These are phyloP conservation scores for Euleptes europaea DNA, from an alignment of 2,113 vertebrate species.

Conservation along the genomic window DNA sequence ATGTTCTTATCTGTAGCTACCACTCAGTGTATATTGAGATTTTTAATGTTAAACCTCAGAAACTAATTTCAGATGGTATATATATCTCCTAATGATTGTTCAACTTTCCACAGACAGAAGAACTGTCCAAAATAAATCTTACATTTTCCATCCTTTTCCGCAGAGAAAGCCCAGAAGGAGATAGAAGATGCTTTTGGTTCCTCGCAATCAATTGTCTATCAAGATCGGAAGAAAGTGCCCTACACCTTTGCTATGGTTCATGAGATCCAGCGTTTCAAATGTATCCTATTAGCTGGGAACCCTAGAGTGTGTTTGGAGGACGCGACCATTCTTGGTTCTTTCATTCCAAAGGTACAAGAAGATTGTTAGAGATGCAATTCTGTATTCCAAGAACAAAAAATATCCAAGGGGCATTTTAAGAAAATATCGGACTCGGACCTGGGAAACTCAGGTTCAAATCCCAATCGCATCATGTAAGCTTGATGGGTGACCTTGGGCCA, in stretches of 20 bases:
- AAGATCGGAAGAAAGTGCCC: conserved; percentile 54
- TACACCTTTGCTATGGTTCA: conserved; percentile 48
- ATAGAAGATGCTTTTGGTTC: conserved; percentile 49
- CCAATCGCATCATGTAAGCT: no score
- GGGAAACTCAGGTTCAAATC: no score
- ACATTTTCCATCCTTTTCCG: neutral
- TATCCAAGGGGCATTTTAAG: no score
- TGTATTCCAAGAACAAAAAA: no score
- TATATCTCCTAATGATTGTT: neutral
- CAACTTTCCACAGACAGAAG: neutral
- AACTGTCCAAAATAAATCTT: no score
- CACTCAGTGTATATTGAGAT: no score
- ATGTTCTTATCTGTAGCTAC: no score
- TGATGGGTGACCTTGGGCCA: no score
- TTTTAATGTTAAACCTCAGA: no score
- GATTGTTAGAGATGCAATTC: neutral
- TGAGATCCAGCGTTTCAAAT: neutral
- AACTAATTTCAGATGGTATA: neutral
- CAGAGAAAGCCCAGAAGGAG: conserved; percentile 60
- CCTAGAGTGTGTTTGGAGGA: neutral
- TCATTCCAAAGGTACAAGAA: neutral
- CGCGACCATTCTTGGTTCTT: neutral
- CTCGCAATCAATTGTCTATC: conserved; percentile 26
- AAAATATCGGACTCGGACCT: no score
- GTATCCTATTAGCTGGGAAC: neutral